Base-by-base conservation (phyloP, 2,888 invertebrate species). In the Ochropacha duplaris region DNA sequence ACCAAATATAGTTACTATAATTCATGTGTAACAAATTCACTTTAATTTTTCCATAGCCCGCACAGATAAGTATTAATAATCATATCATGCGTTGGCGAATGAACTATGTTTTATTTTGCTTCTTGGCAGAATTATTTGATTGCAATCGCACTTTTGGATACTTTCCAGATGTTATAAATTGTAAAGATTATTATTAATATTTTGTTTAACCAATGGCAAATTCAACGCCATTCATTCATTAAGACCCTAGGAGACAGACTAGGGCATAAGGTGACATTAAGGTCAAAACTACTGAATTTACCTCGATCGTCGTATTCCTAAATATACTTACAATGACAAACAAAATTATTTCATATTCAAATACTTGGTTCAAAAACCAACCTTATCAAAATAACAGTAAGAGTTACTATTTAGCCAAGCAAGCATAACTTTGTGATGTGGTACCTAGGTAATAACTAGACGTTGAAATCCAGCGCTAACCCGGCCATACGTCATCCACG, bases 401-500 rank as follows among this genome's bases (percentile, higher is more conserved):
- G 14, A n/a, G 19, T 44, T n/a, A 19, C 9, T 6, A 19, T 12
- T 12, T 31, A n/a, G n/a, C 8, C 9, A 19, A 9, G 6, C 16
- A 44, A 44, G 19, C 9, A 44, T 44, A 19, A 9, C 44, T 44
- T 6, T 52, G 22, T 22, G 52, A 52, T 22, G 52, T 22, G 44
- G 44, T 44, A n/a, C n/a, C n/a, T n/a, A 64, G 59, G 66, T 77
- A 74, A 75, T 76, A 78, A 72, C 76, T 76, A 71, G 70, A 78
- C 55, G 71, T 56, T 68, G 70, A 68, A 74, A 65, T 64, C 62
- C 76, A 68, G 57, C n/a, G 44, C 63, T 58, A 56, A 51, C 56
- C 49, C 71, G 74, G 74, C 66, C 76, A 76, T 81, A 74, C 72
- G 72, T 81, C 81, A 78, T 79, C 69, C 61, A 59, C 59, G 56